Base-by-base conservation (phyloP, 2,888 invertebrate species). In the Melinaea marsaeus region DNA sequence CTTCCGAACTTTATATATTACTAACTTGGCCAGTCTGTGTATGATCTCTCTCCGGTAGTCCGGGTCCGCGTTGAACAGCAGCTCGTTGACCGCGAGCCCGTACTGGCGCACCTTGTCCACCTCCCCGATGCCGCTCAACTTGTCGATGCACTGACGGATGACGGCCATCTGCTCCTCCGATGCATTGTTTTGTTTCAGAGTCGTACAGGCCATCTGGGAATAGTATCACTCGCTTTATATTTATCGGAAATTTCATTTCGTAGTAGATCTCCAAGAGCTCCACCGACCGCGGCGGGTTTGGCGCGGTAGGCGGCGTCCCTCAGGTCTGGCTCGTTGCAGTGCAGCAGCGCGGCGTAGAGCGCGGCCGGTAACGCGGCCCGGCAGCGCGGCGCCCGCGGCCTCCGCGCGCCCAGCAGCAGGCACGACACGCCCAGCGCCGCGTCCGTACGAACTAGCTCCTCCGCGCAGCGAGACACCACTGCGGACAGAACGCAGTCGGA, bases 391-490 rank as follows among this genome's bases (percentile, higher is more conserved):
- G 59, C 33, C 61, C 46, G 61, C 62, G 13, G 72, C 7, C 13
- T 72, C 11, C 57, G 65, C 48, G 60, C 55, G 34, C 71, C 57
- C 57, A 80, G 86, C 11, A 85, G 70, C 45, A 82, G 60, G 66
- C 86, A 83, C 37, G 85, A 75, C 66, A 87, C 83, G 73, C 84
- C 76, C 32, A 86, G 73, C 2, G 85, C 70, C 0, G 85, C 86
- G 78, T 89, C 89, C 6, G 66, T 69, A 77, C 80, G 79, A 2
- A 88, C 65, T 0, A 84, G 62, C 68, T 86, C 85, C 22, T 82
- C 82, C 0, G 83, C 85, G 63, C 84, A 86, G 35, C 81, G 80
- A n/a, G 79, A 79, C 4, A 86, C 76, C 64, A 88, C 89, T 89
- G 74, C 0, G 32, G 32, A 54, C 4, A 33, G 5, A 13, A n/a